Evolutionary conservation across 2,797 vertebrate genomes (phyloP).

Genomic region (Arrhamphus sclerolepis): DNA sequence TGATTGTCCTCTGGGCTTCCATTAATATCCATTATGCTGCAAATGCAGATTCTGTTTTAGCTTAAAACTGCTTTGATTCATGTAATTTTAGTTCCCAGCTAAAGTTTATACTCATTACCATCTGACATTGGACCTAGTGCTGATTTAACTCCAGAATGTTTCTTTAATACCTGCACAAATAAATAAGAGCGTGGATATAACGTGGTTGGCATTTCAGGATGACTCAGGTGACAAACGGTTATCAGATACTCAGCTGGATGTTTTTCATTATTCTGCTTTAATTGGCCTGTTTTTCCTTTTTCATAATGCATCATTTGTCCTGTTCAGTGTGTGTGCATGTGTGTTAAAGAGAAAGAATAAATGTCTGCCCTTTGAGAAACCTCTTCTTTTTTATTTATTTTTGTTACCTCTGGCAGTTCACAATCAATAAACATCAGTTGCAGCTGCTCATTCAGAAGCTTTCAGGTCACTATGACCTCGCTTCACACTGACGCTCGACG

Average conservation of each 20-base stretch:
- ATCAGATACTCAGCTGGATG: not conserved
- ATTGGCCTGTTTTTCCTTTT: not conserved
- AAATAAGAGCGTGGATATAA: too few relatives aligned
- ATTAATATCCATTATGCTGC: too few relatives aligned
- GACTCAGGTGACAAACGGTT: too few relatives aligned
- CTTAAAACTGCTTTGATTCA: too few relatives aligned
- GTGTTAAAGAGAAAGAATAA: conserved; percentile 12
- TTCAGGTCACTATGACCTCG: conserved; percentile 15
- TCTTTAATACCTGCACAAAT: too few relatives aligned
- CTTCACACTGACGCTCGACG: not conserved
- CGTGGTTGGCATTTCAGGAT: too few relatives aligned
- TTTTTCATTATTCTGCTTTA: conserved; percentile 4
- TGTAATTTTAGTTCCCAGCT: too few relatives aligned
- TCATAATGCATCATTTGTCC: not conserved
- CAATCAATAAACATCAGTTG: conserved; percentile 40
- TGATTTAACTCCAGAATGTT: too few relatives aligned
- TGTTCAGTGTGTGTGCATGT: not conserved
- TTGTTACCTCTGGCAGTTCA: conserved; percentile 6
- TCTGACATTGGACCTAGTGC: too few relatives aligned
- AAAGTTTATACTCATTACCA: too few relatives aligned
- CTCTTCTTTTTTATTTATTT: conserved; percentile 4
- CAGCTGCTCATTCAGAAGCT: conserved; percentile 26
- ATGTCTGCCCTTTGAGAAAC: conserved; percentile 19
- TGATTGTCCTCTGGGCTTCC: too few relatives aligned
- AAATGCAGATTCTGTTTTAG: too few relatives aligned